Evolutionary conservation across 2,888 invertebrate species (phyloP), one percentile per base, ranked within the genome.

Genomic region (Apodemia duryi): DNA sequence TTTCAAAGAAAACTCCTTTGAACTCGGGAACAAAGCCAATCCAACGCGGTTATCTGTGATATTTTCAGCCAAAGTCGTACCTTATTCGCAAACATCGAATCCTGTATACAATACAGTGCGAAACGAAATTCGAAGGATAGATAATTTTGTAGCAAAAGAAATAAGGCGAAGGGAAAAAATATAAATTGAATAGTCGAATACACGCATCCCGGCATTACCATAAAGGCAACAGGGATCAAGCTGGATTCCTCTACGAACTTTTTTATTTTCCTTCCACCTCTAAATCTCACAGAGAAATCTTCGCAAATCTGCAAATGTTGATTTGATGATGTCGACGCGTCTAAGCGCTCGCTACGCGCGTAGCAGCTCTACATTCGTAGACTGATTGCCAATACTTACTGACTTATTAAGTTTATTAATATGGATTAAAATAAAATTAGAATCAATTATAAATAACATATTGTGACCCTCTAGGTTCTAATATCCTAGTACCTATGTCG

Each of bases 301-400:
- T 83, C 89, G 92, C 85, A 88, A 92, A 92, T 92, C 92, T 92
- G 91, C 91, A 91, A 91, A 92, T 92, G 91, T 88, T 92, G 91
- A 92, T 92, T 92, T 92, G 92, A 92, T 92, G 91, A 92, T 91
- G 85, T 82, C 80, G 77, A 61, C 65, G 65, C 63, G 64, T 43
- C 63, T 29, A 57, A 57, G 57, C 57, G 57, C 57, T 52, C 65
- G 64, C 64, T 68, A 62, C 65, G 64, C 64, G 68, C 68, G 68
- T 69, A 70, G 67, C 68, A 46, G 63, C 61, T 65, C 70, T 70
- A 70, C 66, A 65, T 32, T 60, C 57, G 57, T 60, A 60, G 57
- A 57, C 57, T 57, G 57, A 60, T 60, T 60, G 57, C 32, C 13
- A 60, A 32, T 60, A 13, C 57, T 57, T 54, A 54, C 2, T 29